These are phyloP conservation scores for Brotogeris chrysoptera DNA, from an alignment of 2,797 vertebrate species.

Conservation along the genomic window DNA sequence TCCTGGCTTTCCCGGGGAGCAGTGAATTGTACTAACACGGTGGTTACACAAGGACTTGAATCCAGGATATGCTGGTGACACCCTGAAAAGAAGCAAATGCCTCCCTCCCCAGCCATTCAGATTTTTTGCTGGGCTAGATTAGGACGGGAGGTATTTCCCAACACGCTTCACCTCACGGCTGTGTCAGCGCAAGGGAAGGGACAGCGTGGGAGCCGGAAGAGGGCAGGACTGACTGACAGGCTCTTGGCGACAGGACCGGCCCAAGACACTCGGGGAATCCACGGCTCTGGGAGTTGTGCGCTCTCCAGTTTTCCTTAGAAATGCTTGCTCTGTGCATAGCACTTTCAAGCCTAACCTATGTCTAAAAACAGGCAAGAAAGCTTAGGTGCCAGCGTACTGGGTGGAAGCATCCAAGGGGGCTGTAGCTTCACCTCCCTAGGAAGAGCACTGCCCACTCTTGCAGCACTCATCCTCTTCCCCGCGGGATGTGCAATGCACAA, in stretches of 20 bases:
- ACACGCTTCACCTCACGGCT: background rate
- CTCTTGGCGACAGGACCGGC: background rate
- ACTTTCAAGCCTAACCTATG: background rate
- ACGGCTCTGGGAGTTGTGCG: background rate
- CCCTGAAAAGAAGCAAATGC: background rate
- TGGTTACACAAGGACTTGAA: background rate
- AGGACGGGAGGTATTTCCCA: conserved; percentile 30
- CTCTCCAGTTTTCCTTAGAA: background rate
- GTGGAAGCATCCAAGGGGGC: background rate
- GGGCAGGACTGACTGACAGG: background rate
- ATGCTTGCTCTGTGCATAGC: rapidly evolving
- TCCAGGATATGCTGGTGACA: background rate
- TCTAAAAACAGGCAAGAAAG: background rate
- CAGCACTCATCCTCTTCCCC: background rate
- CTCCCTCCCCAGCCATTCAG: background rate
- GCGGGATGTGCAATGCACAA: background rate
- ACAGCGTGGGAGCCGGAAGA: conserved; percentile 63
- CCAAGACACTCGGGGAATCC: background rate
- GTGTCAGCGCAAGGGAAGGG: conserved; percentile 53
- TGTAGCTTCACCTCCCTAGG: background rate
- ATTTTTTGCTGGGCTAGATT: background rate
- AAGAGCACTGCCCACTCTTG: background rate
- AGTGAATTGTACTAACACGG: background rate
- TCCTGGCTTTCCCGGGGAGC: background rate
- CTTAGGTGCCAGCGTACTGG: background rate